Evolutionary conservation across 2,113 vertebrate species (phyloP).

Genomic region (Echinops telfairi): DNA sequence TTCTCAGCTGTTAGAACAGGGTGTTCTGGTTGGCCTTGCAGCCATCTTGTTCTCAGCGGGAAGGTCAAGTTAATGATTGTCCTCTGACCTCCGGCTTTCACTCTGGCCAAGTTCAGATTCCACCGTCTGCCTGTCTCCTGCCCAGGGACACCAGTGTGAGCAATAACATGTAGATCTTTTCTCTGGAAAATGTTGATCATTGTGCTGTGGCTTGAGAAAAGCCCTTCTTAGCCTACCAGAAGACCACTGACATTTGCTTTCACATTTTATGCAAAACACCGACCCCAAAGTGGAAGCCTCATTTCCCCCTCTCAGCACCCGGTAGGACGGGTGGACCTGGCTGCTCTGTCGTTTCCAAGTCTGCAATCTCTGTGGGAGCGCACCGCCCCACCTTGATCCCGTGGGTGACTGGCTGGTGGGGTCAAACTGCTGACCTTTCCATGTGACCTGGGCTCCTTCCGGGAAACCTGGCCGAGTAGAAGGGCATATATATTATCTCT

Average conservation of each 20-base stretch:
- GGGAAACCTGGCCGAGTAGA: neutral
- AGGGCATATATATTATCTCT: neutral
- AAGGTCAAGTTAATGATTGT: neutral
- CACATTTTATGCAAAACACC: neutral
- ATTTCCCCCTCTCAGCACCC: neutral
- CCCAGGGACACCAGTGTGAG: neutral
- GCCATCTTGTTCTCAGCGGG: neutral
- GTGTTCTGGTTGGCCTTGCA: neutral
- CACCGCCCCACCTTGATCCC: neutral
- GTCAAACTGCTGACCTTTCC: neutral
- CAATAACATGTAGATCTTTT: neutral
- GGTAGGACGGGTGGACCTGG: neutral
- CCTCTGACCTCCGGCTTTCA: neutral
- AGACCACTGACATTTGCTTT: neutral
- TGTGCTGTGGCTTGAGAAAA: neutral
- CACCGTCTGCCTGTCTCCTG: neutral
- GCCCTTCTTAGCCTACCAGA: neutral
- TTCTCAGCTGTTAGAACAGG: neutral
- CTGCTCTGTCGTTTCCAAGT: neutral
- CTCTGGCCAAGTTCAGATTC: neutral
- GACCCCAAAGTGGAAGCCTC: neutral
- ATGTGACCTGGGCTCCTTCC: neutral
- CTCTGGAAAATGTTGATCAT: neutral
- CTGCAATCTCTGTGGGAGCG: neutral
- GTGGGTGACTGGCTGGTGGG: neutral